Conservation (phyloP, 2,888 invertebrate species). For the Stenodema calcarata region DNA sequence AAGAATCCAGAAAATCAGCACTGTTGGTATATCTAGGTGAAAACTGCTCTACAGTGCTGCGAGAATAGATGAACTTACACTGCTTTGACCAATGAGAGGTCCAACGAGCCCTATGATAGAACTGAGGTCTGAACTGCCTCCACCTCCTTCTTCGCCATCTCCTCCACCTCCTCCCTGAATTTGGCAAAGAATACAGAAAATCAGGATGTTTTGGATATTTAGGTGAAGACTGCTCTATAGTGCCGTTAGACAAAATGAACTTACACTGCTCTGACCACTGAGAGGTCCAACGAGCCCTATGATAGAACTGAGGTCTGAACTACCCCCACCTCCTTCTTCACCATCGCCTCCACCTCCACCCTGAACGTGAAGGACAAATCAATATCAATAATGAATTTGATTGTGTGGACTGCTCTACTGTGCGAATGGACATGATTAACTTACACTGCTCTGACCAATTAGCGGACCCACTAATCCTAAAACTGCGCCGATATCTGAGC, state of each 20-base stretch:
- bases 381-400: neutral
- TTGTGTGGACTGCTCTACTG: neutral
- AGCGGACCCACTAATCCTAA: constrained; percentile 43
- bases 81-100: constrained; percentile 53
- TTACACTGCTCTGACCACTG: constrained; percentile 43
- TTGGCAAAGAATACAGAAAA: neutral
- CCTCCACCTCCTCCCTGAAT: constrained; percentile 42
- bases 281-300: constrained; percentile 47
- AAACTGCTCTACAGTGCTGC: neutral
- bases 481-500: constrained; percentile 51
- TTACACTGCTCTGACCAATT: constrained; percentile 30
- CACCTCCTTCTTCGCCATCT: constrained; percentile 50
- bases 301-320: constrained; percentile 47
- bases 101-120: constrained; percentile 49
- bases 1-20: no score
- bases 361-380: neutral
- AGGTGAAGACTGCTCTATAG: neutral
- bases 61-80: constrained; percentile 41
- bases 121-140: constrained; percentile 54
- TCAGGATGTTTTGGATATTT: neutral
- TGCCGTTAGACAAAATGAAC: neutral
- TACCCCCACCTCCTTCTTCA: constrained; percentile 46
- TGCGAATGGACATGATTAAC: neutral
- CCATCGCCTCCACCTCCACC: constrained; percentile 48
- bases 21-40: no score